These are phyloP conservation scores for Ennomos fuscantarius DNA, from an alignment of 2,888 invertebrate genomes.

Conservation along the genomic window DNA sequence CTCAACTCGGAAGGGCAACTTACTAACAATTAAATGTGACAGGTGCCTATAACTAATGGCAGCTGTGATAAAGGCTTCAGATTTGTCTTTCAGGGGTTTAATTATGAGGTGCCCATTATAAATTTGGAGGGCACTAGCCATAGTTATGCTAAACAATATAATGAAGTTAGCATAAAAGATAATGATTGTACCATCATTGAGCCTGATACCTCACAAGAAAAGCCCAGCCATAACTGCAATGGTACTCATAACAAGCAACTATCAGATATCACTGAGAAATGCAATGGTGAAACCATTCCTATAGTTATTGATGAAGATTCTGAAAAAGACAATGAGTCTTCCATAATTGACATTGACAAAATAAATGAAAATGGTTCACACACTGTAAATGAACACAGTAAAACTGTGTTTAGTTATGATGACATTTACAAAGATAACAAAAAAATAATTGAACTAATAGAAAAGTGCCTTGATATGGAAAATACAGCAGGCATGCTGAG, in stretches of 20 bases:
- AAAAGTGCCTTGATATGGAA: conserved; percentile 53
- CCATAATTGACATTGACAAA: conserved; percentile 7
- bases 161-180: background rate
- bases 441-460: conserved; percentile 53
- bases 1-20: too few relatives aligned
- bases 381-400: background rate
- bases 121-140: background rate
- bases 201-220: background rate
- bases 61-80: too few relatives aligned
- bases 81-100: conserved; percentile 18
- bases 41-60: too few relatives aligned
- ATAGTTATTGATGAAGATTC: conserved; percentile 24
- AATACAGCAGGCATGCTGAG: conserved; percentile 54
- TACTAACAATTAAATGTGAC: too few relatives aligned
- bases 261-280: background rate
- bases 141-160: background rate
- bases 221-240: background rate
- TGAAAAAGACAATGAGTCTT: conserved; percentile 19
- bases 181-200: conserved; percentile 13
- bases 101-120: conserved; percentile 20
- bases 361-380: background rate
- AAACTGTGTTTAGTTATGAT: conserved; percentile 17
- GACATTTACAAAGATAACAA: conserved; percentile 46
- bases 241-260: background rate
- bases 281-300: background rate